These are phyloP conservation scores for Lypha dubia DNA, from an alignment of 2,888 invertebrate species.

Conservation along the genomic window DNA sequence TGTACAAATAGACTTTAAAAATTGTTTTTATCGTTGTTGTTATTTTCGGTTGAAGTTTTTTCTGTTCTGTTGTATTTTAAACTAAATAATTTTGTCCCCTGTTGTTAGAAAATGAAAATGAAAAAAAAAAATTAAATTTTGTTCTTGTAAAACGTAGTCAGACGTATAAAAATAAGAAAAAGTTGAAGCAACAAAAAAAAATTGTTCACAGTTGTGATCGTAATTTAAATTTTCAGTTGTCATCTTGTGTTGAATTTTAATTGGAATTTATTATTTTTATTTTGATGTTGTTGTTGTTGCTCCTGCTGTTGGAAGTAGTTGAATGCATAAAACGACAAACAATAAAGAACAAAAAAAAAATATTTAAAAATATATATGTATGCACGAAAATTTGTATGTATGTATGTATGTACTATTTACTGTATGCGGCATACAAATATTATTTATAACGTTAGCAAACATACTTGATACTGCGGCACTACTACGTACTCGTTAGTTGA, in stretches of 20 bases:
- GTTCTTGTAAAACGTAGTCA: constrained; percentile 25
- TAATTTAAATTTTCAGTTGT: constrained; percentile 73
- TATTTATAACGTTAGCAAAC: constrained; percentile 43
- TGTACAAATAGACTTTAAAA: constrained; percentile 22
- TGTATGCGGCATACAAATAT: constrained; percentile 18
- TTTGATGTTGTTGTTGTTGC: too few species aligned
- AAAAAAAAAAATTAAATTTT: too few species aligned
- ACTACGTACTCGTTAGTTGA: background rate
- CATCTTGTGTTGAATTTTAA: constrained; percentile 74
- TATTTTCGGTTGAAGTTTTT: constrained; percentile 59
- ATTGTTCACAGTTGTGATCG: constrained; percentile 72
- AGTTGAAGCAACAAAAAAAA: constrained; percentile 17
- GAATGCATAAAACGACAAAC: constrained; percentile 40
- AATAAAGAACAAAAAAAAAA: constrained; percentile 12
- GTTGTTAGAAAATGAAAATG: background rate
- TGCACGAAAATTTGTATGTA: too few species aligned
- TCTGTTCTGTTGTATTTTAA: background rate
- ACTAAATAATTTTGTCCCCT: constrained; percentile 19
- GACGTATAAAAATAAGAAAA: background rate
- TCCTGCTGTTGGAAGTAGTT: constrained; percentile 42
- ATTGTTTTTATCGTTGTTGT: constrained; percentile 43
- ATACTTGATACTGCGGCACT: background rate
- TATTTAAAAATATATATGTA: constrained; percentile 24
- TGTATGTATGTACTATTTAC: constrained; percentile 11
- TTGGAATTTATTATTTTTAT: constrained; percentile 74